Percentiles rank a stretch among this genome's conserved stretches.
Conservation (phyloP, 1,140 invertebrate species). For the Papilio glaucus region DNA sequence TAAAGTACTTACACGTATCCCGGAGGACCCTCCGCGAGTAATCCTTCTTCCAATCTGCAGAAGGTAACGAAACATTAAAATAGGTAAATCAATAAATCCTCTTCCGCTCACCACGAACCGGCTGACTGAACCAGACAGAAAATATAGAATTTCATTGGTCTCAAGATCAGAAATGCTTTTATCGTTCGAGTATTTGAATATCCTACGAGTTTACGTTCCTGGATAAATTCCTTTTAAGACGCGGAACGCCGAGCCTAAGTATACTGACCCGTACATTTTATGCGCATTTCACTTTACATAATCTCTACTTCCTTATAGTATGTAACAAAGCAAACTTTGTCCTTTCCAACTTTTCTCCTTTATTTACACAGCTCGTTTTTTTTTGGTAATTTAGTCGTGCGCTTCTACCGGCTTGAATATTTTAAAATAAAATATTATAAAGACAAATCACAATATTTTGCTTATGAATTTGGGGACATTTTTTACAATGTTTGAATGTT, state of each 20-base stretch:
- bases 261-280: slow-evolving; percentile 61
- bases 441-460: too few relatives aligned
- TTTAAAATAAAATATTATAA: too few relatives aligned
- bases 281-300: slow-evolving; percentile 51
- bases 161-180: slow-evolving; percentile 73
- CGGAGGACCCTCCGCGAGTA: slow-evolving; percentile 34
- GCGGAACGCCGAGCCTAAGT: slow-evolving; percentile 56
- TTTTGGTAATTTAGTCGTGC: background rate
- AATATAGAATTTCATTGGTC: slow-evolving; percentile 68
- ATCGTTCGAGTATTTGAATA: slow-evolving; percentile 72
- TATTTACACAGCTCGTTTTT: background rate
- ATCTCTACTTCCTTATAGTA: slow-evolving; percentile 43
- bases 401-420: too few relatives aligned
- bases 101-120: slow-evolving; percentile 32
- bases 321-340: background rate
- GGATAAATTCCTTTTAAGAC: slow-evolving; percentile 69
- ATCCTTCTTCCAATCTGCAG: slow-evolving; percentile 34
- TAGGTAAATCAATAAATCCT: slow-evolving; percentile 54
- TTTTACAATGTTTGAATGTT: too few relatives aligned
- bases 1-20: slow-evolving; percentile 36
- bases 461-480: too few relatives aligned
- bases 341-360: slow-evolving; percentile 1
- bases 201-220: slow-evolving; percentile 66
- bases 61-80: slow-evolving; percentile 46
- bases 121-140: slow-evolving; percentile 49